Evolutionary conservation across 1,140 invertebrate genomes (phyloP), one percentile per base, ranked within the genome.

Genomic region (Tetranychus cinnabarinus): DNA sequence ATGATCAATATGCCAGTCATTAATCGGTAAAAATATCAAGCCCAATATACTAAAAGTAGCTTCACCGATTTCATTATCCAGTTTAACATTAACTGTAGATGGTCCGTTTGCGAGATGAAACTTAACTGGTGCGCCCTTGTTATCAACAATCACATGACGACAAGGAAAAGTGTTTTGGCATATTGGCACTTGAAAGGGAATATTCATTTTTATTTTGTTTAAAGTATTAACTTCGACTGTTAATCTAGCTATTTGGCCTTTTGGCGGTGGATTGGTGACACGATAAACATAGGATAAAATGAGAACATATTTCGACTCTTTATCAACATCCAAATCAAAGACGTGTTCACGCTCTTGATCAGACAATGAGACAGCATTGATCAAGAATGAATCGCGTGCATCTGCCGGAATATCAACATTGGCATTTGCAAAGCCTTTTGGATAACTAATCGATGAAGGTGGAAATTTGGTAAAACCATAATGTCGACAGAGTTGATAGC

Each of bases 141-240:
- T 75, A 65, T 88, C 83, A 0, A 82, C 82, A 3, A 92, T 78
- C 2, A 86, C 83, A 71, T 95, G 88, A 48, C 90, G 78, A 70
- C 95, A 97, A 2, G 85, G 71, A 34, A 81, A 80, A 2, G 84
- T 86, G 67, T 84, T 90, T 42, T 78, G 78, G 66, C 86, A 91
- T 0, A 84, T 79, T 67, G 86, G 81, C 1, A 89, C 68, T 36
- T 78, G 78, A 0, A 77, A 75, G 60, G 75, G 75, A 63, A 83
- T 82, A 34, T 70, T 68, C 2, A 68, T 63, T 5, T 23, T 23
- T 23, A 67, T 65, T 15, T 67, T 68, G 35, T 64, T 67, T 10
- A 60, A 23, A 0, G 72, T 68, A 0, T 64, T 68, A 2, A 76
- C 66, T 39, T 74, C 70, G 3, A 77, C 67, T 50, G 70, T 66